phyloP scores from a whole-genome alignment of 2,113 vertebrate genomes.

The Erpornis zantholeuca region DNA sequence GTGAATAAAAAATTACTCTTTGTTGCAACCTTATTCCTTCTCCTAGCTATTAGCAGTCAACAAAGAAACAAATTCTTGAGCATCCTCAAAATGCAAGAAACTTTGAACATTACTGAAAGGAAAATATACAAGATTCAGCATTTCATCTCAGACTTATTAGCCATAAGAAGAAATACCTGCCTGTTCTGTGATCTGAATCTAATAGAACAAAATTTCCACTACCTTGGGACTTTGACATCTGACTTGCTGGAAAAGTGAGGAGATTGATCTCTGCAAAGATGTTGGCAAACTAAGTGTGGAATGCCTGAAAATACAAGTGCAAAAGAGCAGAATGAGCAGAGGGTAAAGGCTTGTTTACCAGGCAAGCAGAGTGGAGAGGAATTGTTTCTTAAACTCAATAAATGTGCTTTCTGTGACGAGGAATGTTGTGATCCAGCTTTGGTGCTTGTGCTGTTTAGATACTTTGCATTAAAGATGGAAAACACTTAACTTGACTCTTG shows the following conservation, averaged over 20 bases:
- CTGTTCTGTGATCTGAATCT: not conserved
- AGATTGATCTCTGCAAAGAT: not conserved
- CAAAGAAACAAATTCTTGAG: not conserved
- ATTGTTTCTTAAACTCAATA: not conserved
- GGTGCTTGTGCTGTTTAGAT: not conserved
- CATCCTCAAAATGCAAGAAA: not conserved
- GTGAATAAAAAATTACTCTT: not conserved
- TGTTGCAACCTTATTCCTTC: not conserved
- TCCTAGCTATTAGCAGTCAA: not conserved
- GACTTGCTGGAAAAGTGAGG: not conserved
- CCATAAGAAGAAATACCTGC: not conserved
- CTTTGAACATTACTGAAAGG: not conserved
- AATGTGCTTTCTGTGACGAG: not conserved
- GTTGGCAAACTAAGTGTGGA: not conserved
- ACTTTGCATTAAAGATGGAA: not conserved
- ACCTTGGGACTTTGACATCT: not conserved
- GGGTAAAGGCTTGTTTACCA: not conserved
- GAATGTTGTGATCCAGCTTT: not conserved
- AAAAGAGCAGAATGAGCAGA: not conserved
- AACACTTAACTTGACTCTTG: not conserved
- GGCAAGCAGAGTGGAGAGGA: not conserved
- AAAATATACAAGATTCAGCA: not conserved
- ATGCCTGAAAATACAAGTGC: not conserved
- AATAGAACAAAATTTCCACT: not conserved
- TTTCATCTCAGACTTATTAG: not conserved